Evolutionary conservation across 1,140 invertebrate genomes (phyloP).

Genomic region (Acromyrmex heyeri): DNA sequence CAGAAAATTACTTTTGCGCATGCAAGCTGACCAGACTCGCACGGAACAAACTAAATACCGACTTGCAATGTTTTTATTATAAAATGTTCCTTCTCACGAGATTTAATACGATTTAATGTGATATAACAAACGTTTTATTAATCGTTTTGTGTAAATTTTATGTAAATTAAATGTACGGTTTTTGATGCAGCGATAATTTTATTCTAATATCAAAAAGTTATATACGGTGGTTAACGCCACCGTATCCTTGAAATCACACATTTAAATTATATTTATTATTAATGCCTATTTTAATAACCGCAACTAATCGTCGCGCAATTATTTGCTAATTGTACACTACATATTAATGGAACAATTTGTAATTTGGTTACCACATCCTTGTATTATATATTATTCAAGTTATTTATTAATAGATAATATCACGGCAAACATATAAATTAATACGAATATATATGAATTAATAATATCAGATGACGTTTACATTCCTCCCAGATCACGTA

Average conservation of each 20-base stretch:
- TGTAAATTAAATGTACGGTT: not conserved
- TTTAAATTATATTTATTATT: constrained; percentile 2
- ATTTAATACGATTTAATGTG: constrained; percentile 21
- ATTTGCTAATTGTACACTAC: constrained; percentile 8
- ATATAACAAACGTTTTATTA: not conserved
- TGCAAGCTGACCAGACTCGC: constrained; percentile 35
- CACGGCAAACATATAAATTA: not conserved
- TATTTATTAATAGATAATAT: constrained; percentile 28
- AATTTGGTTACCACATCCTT: not conserved
- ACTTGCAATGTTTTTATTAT: constrained; percentile 45
- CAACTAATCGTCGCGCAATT: constrained; percentile 20
- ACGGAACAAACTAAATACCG: constrained; percentile 30
- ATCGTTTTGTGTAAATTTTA: not conserved
- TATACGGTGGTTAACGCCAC: not conserved
- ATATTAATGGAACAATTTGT: constrained; percentile 34
- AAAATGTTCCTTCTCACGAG: not conserved
- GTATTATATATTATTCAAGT: not conserved
- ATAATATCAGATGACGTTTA: not conserved
- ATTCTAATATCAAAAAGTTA: not conserved
- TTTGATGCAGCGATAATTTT: not conserved
- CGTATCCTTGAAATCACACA: not conserved
- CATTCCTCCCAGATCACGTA: not conserved
- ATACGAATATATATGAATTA: not conserved
- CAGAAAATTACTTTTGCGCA: constrained; percentile 53
- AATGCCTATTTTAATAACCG: not conserved